A percentile compares a stretch with the other conserved stretches of the same genome.
Evolutionary conservation across 2,797 vertebrate species (phyloP).

Genomic region (Podargus strigoides): DNA sequence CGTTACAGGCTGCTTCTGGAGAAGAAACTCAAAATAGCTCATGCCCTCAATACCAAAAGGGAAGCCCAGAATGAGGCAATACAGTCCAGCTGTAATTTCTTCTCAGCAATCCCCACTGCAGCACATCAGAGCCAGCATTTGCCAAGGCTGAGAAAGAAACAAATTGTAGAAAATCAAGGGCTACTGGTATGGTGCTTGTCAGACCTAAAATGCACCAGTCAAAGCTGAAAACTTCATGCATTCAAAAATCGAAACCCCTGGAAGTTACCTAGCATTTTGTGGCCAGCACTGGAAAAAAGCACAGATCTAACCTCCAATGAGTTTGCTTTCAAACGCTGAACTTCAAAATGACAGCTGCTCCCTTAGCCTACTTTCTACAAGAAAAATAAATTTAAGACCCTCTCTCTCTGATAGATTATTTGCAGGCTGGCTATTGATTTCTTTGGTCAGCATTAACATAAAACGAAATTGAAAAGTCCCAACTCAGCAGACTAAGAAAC

Average conservation of each 20-base stretch:
- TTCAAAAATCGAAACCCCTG: not conserved
- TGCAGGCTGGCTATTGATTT: slow-evolving; percentile 36
- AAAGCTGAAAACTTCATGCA: not conserved
- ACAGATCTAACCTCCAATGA: not conserved
- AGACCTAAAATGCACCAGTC: not conserved
- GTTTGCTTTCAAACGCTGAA: not conserved
- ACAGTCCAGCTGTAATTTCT: not conserved
- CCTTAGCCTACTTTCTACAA: not conserved
- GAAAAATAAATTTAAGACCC: not conserved
- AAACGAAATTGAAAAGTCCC: slow-evolving; percentile 18
- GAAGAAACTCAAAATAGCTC: not conserved
- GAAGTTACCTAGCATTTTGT: not conserved
- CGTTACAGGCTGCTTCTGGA: not conserved
- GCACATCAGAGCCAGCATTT: not conserved
- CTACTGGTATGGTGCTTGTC: not conserved
- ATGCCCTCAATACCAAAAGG: not conserved
- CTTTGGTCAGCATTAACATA: slow-evolving; percentile 24
- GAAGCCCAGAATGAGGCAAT: not conserved
- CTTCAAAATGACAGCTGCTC: not conserved
- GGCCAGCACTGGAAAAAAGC: not conserved
- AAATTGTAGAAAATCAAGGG: not conserved
- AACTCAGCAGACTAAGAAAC: slow-evolving; percentile 16
- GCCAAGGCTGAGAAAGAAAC: not conserved
- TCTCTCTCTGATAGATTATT: slow-evolving; percentile 18
- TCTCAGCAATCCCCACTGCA: not conserved